These are phyloP conservation scores for Tenrec ecaudatus DNA, from an alignment of 2,113 vertebrate species.

Conservation along the genomic window DNA sequence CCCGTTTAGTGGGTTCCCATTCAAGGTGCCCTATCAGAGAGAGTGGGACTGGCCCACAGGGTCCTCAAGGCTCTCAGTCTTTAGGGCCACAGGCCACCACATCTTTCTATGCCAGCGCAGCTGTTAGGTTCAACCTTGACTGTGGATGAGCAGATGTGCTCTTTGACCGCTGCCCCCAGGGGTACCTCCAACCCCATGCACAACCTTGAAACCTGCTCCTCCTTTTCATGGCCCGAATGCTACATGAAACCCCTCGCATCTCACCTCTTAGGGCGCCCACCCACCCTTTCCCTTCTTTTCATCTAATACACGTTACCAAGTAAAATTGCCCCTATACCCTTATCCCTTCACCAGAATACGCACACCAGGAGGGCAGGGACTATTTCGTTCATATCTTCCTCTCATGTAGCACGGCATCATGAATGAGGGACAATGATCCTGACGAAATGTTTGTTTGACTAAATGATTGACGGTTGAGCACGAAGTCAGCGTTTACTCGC, in stretches of 20 bases:
- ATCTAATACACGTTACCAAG: background rate
- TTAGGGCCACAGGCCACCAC: no score
- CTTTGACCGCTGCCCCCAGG: no score
- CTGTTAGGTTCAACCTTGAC: no score
- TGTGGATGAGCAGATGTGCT: no score
- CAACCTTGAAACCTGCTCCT: background rate
- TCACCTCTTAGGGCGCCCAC: background rate
- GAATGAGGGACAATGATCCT: background rate
- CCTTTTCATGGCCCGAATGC: background rate
- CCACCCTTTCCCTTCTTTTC: background rate
- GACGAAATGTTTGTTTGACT: background rate
- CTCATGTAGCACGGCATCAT: background rate
- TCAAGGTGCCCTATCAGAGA: no score
- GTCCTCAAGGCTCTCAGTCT: no score
- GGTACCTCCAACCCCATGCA: background rate
- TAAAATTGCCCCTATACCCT: background rate
- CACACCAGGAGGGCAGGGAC: background rate
- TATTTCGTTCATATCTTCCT: background rate
- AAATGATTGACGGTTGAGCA: background rate
- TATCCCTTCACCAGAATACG: background rate
- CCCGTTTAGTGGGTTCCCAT: no score
- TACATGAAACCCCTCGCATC: background rate
- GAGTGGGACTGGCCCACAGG: no score
- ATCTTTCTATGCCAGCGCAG: no score
- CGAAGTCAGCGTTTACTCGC: background rate